phyloP scores from a whole-genome alignment of 2,113 vertebrate species.

The Hemiprocne comata region DNA sequence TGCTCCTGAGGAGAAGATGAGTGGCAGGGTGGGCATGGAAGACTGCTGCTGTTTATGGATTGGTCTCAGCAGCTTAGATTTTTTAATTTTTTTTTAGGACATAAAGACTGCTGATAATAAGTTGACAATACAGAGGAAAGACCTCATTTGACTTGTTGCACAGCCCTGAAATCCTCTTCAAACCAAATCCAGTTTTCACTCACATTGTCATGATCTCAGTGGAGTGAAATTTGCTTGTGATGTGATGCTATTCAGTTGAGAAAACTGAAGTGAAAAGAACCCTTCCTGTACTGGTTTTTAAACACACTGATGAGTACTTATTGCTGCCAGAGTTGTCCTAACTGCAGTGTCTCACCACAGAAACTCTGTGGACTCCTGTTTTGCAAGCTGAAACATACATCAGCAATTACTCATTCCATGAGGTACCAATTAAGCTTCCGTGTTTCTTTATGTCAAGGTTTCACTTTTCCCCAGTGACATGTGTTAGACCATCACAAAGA shows the following conservation, averaged over 20 bases:
- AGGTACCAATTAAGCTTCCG: neutral
- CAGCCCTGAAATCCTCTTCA: neutral
- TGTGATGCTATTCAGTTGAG: neutral
- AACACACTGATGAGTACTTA: neutral
- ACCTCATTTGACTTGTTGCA: neutral
- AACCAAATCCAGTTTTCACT: neutral
- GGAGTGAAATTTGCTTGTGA: neutral
- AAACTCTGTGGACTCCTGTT: neutral
- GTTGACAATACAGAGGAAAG: neutral
- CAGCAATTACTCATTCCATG: neutral
- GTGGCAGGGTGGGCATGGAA: neutral
- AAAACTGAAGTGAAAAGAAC: neutral
- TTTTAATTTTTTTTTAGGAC: too few species aligned
- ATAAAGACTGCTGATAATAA: neutral
- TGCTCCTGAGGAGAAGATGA: neutral
- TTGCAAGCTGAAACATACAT: neutral
- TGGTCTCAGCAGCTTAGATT: neutral
- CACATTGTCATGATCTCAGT: neutral
- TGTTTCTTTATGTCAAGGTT: neutral
- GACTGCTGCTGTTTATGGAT: neutral
- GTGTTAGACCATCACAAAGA: neutral
- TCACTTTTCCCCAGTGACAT: neutral
- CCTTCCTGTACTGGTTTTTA: neutral
- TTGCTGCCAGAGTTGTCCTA: neutral
- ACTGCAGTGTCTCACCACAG: neutral